These are phyloP conservation scores for Aptenodytes forsteri DNA, from an alignment of 2,113 vertebrate genomes.

Conservation along the genomic window DNA sequence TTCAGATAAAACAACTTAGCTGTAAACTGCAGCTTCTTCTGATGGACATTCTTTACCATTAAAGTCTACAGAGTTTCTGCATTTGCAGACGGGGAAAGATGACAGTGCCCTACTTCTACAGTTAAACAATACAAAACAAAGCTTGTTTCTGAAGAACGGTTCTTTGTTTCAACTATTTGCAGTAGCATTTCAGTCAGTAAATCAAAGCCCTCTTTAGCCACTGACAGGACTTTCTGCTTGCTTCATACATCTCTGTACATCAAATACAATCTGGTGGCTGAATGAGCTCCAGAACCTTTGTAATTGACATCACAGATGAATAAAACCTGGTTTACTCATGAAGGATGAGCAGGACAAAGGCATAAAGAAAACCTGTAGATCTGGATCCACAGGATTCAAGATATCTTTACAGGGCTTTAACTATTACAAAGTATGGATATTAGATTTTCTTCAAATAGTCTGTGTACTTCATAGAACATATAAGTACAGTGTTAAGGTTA, in stretches of 20 bases:
- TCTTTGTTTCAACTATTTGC: not conserved
- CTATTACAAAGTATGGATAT: not conserved
- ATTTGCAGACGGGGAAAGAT: not conserved
- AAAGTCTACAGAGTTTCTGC: not conserved
- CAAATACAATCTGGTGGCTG: not conserved
- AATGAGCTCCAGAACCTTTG: not conserved
- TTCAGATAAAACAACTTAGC: not conserved
- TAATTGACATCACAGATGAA: not conserved
- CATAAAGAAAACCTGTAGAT: not conserved
- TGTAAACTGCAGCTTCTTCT: not conserved
- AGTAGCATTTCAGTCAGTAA: not conserved
- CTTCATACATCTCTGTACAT: not conserved
- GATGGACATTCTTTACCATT: not conserved
- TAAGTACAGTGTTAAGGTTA: not conserved
- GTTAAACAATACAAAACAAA: not conserved
- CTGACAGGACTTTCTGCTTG: not conserved
- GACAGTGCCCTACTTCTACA: not conserved
- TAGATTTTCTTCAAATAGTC: not conserved
- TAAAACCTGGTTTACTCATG: slow-evolving; percentile 2
- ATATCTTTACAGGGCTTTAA: not conserved
- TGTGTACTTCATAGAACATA: not conserved
- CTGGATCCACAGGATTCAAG: not conserved
- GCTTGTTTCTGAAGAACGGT: not conserved
- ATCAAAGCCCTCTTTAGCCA: not conserved
- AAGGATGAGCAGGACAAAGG: slow-evolving; percentile 1